Base-by-base conservation (phyloP, 2,797 vertebrate genomes). In the Pipistrellus nathusii region DNA sequence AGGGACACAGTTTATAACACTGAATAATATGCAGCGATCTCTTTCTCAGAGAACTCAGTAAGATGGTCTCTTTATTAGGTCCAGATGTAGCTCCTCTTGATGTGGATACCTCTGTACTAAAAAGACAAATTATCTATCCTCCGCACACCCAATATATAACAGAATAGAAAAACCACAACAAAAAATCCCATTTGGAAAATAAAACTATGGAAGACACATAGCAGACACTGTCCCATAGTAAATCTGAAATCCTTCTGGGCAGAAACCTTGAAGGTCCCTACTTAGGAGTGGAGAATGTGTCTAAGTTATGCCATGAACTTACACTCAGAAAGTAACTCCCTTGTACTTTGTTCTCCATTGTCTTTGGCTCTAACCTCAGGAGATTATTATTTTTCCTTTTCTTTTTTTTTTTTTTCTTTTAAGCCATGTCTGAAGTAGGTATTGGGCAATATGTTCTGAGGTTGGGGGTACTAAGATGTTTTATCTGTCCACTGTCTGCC, bases 91-190 rank as follows among this genome's bases (percentile, higher is more conserved):
- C 27, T 90, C 77, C 46, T 77, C 55, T 90, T 77, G 62, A 86
- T 86, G 69, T 76, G 51, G 69, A 92, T 51, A 87, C 55, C 72
- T 90, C 53, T 72, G 71, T 71, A 90, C 62, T 78, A 84, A 44
- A 93, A 87, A 93, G 83, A 88, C 71, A 87, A 93, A 84, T 92
- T 66, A 77, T 80, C 87, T 90, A 35, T 84, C 51, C 41, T 84
- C 72, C 68, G 69, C 66, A 94, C 57, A 84, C 77, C 57, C 25
- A 27, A 69, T 90, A 94, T 73, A 75, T 73, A 84, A 93, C 66
- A 62, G 46, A 83, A 72, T 73, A 71, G 69, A 92, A 83, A 90
- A 83, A 27, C 14, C 25, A 80, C 25, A 84, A 78, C 83, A 88
- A 87, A 94, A 41, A 87, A 93, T 21, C 15, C 72, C 18, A 84